These are phyloP conservation scores for Apaloderma vittatum DNA, from an alignment of 2,113 vertebrate species.

Conservation along the genomic window DNA sequence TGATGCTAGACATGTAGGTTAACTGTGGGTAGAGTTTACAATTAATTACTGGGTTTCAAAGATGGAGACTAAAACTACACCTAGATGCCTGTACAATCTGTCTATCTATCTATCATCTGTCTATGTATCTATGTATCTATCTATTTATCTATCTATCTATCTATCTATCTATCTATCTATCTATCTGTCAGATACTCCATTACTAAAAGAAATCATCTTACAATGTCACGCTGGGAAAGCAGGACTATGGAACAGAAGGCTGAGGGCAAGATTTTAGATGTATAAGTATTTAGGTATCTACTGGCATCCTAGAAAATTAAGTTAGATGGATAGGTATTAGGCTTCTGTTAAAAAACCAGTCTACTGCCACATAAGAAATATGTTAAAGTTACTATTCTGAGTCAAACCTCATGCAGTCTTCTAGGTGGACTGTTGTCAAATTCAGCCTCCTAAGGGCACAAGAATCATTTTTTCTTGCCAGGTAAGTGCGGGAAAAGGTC, in stretches of 20 bases:
- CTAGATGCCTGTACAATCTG: background rate
- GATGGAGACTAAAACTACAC: rapidly evolving
- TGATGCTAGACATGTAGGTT: background rate
- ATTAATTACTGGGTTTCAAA: background rate
- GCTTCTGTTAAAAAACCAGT: background rate
- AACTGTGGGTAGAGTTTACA: background rate
- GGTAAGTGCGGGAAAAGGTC: background rate
- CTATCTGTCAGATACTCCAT: background rate
- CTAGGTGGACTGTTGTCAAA: background rate
- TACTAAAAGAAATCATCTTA: background rate
- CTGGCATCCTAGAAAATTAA: background rate
- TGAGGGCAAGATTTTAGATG: background rate
- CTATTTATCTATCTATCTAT: background rate
- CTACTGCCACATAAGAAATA: background rate
- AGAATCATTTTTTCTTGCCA: background rate
- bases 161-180: background rate
- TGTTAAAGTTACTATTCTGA: background rate
- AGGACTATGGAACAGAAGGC: background rate
- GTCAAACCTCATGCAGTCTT: background rate
- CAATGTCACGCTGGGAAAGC: background rate
- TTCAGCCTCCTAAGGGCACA: background rate
- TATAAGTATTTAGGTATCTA: background rate
- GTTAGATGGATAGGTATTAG: background rate
- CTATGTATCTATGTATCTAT: background rate
- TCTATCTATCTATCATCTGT: background rate